Percentiles rank a stretch among this genome's conserved stretches.
Evolutionary conservation across 2,888 invertebrate species (phyloP).

Genomic region (Pachymerium ferrugineum): DNA sequence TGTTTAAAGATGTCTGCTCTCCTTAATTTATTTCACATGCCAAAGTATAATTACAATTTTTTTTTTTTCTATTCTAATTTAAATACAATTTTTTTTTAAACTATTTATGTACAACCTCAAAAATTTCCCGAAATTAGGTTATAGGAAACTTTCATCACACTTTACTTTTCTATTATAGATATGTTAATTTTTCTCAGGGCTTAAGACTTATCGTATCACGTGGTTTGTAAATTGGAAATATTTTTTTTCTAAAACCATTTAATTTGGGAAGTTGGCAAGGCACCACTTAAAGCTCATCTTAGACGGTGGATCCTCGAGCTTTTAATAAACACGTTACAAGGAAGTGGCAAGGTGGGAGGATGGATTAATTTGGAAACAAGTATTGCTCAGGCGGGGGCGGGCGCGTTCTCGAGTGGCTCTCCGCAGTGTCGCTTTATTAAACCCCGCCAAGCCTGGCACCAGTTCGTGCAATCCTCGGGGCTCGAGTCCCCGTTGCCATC

Average conservation of each 20-base stretch:
- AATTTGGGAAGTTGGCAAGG: no score
- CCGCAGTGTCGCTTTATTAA: conserved; percentile 27
- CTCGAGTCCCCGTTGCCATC: not conserved
- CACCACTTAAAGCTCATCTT: conserved; percentile 1
- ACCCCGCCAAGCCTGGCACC: conserved; percentile 15
- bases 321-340: conserved; percentile 27
- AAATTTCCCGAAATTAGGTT: no score
- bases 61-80: not conserved
- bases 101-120: no score
- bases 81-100: no score
- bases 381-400: not conserved
- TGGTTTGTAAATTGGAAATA: no score
- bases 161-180: no score
- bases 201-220: no score
- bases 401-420: conserved; percentile 28
- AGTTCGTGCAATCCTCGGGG: conserved; percentile 1
- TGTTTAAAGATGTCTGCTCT: not conserved
- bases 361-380: conserved; percentile 29
- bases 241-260: no score
- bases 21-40: no score
- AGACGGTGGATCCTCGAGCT: conserved; percentile 9
- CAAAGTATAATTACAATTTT: no score
- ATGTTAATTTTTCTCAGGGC: no score
- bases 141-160: no score
- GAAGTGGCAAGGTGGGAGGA: conserved; percentile 10